Conservation (phyloP, 2,113 vertebrate genomes). For the Struthidea cinerea region DNA sequence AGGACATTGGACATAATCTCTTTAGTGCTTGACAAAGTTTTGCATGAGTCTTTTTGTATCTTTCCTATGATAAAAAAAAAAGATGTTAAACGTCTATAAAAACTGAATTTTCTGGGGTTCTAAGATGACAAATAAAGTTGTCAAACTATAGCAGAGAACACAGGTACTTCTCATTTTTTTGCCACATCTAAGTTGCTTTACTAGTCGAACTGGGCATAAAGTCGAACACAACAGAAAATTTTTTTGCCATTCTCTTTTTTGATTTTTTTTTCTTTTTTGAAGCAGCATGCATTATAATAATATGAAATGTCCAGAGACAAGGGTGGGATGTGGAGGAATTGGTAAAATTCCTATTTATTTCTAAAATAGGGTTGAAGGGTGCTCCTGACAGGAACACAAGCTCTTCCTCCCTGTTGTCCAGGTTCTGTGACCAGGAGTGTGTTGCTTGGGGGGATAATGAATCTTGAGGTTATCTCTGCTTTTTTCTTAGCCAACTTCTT, state of each 20-base stretch:
- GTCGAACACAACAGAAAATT: neutral
- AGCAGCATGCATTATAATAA: neutral
- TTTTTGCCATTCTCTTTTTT: neutral
- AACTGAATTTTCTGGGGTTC: neutral
- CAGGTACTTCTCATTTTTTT: neutral
- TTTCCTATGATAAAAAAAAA: neutral
- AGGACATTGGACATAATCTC: neutral
- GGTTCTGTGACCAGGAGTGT: neutral
- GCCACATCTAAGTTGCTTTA: neutral
- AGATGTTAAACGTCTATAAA: neutral
- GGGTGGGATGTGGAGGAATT: neutral
- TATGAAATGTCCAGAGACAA: neutral
- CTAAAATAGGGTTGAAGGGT: neutral
- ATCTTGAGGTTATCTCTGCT: neutral
- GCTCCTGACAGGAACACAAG: neutral
- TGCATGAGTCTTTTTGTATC: neutral
- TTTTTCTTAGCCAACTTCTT: neutral
- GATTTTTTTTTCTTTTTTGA: neutral
- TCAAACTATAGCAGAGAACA: neutral
- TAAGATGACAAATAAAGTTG: neutral
- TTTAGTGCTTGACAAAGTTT: neutral
- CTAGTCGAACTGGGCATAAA: neutral
- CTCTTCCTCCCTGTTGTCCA: neutral
- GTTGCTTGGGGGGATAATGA: neutral
- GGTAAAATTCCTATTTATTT: neutral